Conservation (phyloP, 2,797 vertebrate species). For the Percopsis omiscomaycus region DNA sequence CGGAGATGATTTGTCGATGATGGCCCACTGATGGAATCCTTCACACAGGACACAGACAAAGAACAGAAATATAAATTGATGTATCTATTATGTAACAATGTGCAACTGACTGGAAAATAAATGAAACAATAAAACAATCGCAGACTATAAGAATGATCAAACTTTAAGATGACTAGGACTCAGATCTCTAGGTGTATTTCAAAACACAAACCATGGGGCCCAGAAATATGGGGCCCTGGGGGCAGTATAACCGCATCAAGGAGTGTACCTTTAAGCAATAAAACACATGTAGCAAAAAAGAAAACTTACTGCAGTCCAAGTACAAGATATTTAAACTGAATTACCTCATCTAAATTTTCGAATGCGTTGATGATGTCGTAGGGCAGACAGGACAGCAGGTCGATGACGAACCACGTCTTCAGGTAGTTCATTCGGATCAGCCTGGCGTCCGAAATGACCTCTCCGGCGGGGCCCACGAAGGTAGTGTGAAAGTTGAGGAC, state of each 20-base stretch:
- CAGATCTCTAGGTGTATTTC: too few relatives aligned
- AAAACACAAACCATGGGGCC: too few relatives aligned
- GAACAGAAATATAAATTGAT: constrained; percentile 8
- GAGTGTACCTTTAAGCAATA: neutral
- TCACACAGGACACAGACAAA: constrained; percentile 11
- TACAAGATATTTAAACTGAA: neutral
- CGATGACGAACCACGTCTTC: constrained; percentile 99
- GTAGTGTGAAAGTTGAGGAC: constrained; percentile 99
- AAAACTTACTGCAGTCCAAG: neutral
- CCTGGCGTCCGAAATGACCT: constrained; percentile 95
- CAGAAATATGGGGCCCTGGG: too few relatives aligned
- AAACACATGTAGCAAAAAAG: neutral
- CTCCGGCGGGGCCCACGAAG: constrained; percentile 93
- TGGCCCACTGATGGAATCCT: constrained; percentile 47
- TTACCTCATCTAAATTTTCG: constrained; percentile 94
- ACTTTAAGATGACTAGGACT: too few relatives aligned
- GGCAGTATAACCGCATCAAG: too few relatives aligned
- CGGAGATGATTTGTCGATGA: constrained; percentile 47
- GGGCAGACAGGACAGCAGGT: constrained; percentile 95
- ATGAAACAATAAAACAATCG: neutral
- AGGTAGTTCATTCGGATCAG: constrained; percentile 98
- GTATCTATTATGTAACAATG: neutral
- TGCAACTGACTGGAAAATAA: neutral
- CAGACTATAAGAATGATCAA: neutral
- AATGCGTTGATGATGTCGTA: constrained; percentile 99